Base-by-base conservation (phyloP, 2,888 invertebrate species). In the Idaea biselata region DNA sequence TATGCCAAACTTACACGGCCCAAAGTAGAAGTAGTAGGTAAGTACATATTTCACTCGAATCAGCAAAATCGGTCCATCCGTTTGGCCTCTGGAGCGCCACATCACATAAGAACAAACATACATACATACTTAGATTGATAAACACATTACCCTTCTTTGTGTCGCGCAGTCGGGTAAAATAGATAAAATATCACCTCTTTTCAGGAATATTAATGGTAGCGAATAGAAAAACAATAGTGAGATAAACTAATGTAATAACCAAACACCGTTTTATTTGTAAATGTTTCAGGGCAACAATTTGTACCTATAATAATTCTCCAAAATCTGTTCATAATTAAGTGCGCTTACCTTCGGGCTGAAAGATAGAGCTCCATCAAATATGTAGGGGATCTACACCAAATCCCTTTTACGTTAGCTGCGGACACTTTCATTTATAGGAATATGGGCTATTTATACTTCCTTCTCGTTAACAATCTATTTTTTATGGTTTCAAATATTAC, bases 311-410 rank as follows among this genome's bases (percentile, higher is more conserved):
- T 82, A 83, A 84, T 80, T 83, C 75, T 73, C 70, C 77, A 75
- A 76, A 73, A 81, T 77, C 73, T 76, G 72, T 87, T 82, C 85
- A 88, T 87, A 86, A 89, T 88, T 87, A 87, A 89, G 73, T 78
- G 77, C 78, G 78, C 79, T 79, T 83, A 79, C 85, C 82, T 84
- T 76, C 67, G 75, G 72, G 78, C 72, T 74, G 78, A 81, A 83
- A 86, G 86, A 88, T 89, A 86, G 86, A 81, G 81, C 72, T 67
- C 73, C 82, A 88, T 88, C 82, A 86, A 89, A 88, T 87, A 89
- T 89, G 85, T 86, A 91, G 74, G 86, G 87, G 87, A 83, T 83
- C 84, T 80, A 81, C 84, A 82, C 87, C 82, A 88, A 89, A 90
- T 88, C 89, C 89, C 88, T 90, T 89, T 88, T 87, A 86, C 81